A percentile compares a stretch with the other conserved stretches of the same genome.
Evolutionary conservation across 2,113 vertebrate genomes (phyloP).

Genomic region (Bagarius yarrelli): DNA sequence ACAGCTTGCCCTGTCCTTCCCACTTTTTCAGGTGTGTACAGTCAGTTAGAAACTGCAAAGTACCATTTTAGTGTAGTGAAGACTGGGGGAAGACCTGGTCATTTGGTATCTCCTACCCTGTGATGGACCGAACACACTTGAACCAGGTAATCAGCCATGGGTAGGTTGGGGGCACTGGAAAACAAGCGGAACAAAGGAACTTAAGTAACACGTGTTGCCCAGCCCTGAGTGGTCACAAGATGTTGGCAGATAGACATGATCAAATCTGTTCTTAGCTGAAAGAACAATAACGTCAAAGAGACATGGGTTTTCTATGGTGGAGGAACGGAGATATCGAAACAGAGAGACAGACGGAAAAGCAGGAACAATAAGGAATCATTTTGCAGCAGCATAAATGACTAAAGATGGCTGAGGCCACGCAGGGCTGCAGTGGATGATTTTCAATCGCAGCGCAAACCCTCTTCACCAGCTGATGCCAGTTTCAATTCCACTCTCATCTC

Average conservation of each 20-base stretch:
- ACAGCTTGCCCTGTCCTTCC: too few relatives aligned
- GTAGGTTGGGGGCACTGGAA: too few relatives aligned
- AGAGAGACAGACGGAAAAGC: constrained; percentile 21
- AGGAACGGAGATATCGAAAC: constrained; percentile 19
- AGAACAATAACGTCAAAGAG: constrained; percentile 3
- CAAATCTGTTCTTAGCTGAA: constrained; percentile 16
- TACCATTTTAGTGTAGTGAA: too few relatives aligned
- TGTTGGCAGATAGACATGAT: neutral
- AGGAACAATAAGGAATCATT: constrained; percentile 44
- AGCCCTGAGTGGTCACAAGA: too few relatives aligned
- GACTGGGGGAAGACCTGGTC: too few relatives aligned
- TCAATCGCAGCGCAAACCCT: constrained; percentile 50
- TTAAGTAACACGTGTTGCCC: too few relatives aligned
- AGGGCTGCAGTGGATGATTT: constrained; percentile 48
- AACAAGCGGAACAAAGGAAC: too few relatives aligned
- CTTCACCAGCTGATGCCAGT: constrained; percentile 59
- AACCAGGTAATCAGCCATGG: too few relatives aligned
- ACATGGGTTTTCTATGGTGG: neutral
- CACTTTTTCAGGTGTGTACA: too few relatives aligned
- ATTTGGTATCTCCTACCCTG: too few relatives aligned
- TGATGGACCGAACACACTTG: too few relatives aligned
- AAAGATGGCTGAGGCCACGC: constrained; percentile 46
- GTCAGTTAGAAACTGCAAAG: too few relatives aligned
- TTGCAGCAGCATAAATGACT: constrained; percentile 54
- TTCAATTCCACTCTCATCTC: constrained; percentile 55